phyloP scores from a whole-genome alignment of 1,140 invertebrate species.

The Chymomyza costata region DNA sequence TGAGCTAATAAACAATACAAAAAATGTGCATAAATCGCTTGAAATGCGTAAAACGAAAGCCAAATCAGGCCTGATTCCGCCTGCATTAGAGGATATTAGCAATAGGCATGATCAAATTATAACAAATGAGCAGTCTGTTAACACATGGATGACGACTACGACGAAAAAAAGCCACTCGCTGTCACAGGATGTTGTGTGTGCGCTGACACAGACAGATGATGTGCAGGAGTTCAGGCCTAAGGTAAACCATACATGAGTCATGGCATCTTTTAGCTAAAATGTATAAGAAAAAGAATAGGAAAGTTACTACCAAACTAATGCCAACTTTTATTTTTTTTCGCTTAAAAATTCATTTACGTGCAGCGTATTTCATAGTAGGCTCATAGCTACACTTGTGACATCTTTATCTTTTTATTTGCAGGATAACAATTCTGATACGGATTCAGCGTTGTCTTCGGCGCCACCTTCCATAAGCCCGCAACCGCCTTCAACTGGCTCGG shows the following conservation, averaged over 20 bases:
- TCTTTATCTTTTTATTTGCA: slow-evolving; percentile 14
- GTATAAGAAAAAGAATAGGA: background rate
- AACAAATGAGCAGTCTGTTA: slow-evolving; percentile 2
- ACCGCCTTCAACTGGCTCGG: slow-evolving; percentile 63
- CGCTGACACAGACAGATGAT: slow-evolving; percentile 23
- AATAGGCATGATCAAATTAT: slow-evolving; percentile 34
- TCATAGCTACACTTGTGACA: background rate
- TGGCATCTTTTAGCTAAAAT: background rate
- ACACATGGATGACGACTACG: slow-evolving; percentile 25
- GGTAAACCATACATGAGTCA: slow-evolving; percentile 35
- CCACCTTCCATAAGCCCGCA: slow-evolving; percentile 74
- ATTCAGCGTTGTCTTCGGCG: slow-evolving; percentile 74
- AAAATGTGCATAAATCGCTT: slow-evolving; percentile 65
- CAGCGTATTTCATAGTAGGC: background rate
- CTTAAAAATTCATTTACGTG: background rate
- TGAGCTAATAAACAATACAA: slow-evolving; percentile 73
- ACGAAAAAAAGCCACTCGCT: slow-evolving; percentile 45
- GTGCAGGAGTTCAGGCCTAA: slow-evolving; percentile 39
- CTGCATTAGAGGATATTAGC: slow-evolving; percentile 18
- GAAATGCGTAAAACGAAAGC: slow-evolving; percentile 52
- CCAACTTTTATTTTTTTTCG: too few relatives aligned
- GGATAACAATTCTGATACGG: slow-evolving; percentile 70
- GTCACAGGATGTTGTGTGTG: slow-evolving; percentile 22
- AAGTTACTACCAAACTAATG: background rate
- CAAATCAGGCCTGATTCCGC: slow-evolving; percentile 5